Evolutionary conservation across 2,113 vertebrate species (phyloP).

Genomic region (Phyllostomus hastatus): DNA sequence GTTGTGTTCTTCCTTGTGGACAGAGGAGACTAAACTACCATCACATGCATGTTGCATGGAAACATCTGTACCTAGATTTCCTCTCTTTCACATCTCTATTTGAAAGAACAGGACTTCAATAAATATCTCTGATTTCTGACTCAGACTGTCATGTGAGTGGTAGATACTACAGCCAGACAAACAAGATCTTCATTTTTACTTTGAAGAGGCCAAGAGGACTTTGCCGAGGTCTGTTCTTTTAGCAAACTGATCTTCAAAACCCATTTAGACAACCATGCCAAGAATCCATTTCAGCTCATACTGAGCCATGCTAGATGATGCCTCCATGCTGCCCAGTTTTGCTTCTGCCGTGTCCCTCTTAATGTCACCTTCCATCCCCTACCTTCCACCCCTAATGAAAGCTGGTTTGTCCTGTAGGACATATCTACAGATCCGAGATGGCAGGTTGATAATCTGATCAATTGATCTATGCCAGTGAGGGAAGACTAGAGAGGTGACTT

Average conservation of each 20-base stretch:
- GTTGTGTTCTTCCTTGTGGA: background rate
- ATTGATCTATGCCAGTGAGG: background rate
- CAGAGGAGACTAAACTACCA: background rate
- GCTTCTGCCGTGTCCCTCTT: background rate
- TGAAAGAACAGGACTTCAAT: background rate
- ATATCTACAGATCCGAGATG: background rate
- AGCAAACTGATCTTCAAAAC: background rate
- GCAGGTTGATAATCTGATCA: background rate
- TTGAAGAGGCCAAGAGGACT: background rate
- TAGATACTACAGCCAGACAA: background rate
- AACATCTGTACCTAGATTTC: background rate
- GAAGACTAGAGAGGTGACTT: background rate
- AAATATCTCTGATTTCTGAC: background rate
- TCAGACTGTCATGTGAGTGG: background rate
- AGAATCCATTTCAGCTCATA: background rate
- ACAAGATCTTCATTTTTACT: background rate
- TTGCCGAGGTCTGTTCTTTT: background rate
- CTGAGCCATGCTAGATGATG: background rate
- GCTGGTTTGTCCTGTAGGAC: background rate
- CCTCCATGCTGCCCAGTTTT: background rate
- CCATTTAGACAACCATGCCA: background rate
- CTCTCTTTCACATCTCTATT: background rate
- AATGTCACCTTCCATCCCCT: background rate
- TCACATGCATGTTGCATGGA: background rate
- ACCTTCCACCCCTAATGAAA: background rate